Evolutionary conservation across 2,888 invertebrate species (phyloP).

Genomic region (Galeopsomyia nigrocyanea): DNA sequence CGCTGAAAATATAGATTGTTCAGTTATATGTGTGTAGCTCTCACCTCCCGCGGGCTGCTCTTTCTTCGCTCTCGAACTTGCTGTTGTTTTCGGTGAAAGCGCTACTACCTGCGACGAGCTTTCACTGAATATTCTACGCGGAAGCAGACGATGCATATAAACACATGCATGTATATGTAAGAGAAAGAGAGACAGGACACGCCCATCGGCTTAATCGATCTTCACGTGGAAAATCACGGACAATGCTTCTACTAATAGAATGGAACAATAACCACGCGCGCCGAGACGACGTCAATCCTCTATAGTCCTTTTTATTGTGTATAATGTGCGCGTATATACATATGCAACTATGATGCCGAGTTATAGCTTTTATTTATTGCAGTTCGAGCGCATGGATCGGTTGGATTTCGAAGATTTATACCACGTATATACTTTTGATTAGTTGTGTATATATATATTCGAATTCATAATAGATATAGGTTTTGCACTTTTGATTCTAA

Average conservation of each 20-base stretch:
- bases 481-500: no score
- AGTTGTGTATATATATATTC: no score
- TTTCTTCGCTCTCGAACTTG: slow-evolving; percentile 57
- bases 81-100: slow-evolving; percentile 53
- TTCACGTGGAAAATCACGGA: slow-evolving; percentile 12
- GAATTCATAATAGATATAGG: no score
- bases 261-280: slow-evolving; percentile 23
- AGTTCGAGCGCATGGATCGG: not conserved
- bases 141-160: not conserved
- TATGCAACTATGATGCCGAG: no score
- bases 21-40: slow-evolving; percentile 62
- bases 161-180: not conserved
- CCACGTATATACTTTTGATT: not conserved
- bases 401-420: slow-evolving; percentile 5
- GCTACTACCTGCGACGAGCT: slow-evolving; percentile 42
- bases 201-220: slow-evolving; percentile 35
- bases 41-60: slow-evolving; percentile 63
- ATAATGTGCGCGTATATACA: not conserved
- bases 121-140: not conserved
- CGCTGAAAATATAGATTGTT: slow-evolving; percentile 53
- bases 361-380: slow-evolving; percentile 3
- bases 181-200: not conserved
- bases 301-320: no score
- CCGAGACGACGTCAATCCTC: no score
- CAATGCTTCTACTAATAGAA: slow-evolving; percentile 24